A percentile compares a stretch with the other conserved stretches of the same genome.
Conservation (phyloP, 2,797 vertebrate genomes). For the Tapera naevia region DNA sequence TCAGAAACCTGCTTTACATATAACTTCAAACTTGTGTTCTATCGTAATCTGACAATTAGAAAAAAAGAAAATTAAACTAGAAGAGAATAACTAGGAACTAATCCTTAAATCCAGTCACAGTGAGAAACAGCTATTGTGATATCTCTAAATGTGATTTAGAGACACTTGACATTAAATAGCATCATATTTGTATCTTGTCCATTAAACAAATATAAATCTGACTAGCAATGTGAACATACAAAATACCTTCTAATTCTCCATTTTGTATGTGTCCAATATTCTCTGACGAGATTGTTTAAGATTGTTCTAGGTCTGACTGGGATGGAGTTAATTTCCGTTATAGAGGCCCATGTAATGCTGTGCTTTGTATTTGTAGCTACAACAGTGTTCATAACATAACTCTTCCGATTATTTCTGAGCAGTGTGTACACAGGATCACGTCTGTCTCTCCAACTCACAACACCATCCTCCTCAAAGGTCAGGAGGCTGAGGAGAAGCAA, state of each 20-base stretch:
- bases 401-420: not conserved
- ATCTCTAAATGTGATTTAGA: not conserved
- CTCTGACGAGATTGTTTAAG: not conserved
- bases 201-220: not conserved
- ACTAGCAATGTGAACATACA: not conserved
- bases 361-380: not conserved
- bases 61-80: slow-evolving; percentile 1
- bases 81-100: not conserved
- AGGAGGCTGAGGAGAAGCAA: not conserved
- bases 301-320: not conserved
- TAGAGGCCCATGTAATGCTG: not conserved
- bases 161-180: not conserved
- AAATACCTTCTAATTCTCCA: not conserved
- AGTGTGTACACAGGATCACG: not conserved
- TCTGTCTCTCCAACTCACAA: not conserved
- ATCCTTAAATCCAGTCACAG: not conserved
- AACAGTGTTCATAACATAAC: not conserved
- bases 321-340: not conserved
- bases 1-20: not conserved
- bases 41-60: not conserved
- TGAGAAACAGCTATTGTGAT: not conserved
- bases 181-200: not conserved
- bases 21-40: not conserved
- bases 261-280: not conserved
- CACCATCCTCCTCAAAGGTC: not conserved